Evolutionary conservation across 2,797 vertebrate genomes (phyloP), one percentile per base, ranked within the genome.

Genomic region (Ptychadena robeensis): DNA sequence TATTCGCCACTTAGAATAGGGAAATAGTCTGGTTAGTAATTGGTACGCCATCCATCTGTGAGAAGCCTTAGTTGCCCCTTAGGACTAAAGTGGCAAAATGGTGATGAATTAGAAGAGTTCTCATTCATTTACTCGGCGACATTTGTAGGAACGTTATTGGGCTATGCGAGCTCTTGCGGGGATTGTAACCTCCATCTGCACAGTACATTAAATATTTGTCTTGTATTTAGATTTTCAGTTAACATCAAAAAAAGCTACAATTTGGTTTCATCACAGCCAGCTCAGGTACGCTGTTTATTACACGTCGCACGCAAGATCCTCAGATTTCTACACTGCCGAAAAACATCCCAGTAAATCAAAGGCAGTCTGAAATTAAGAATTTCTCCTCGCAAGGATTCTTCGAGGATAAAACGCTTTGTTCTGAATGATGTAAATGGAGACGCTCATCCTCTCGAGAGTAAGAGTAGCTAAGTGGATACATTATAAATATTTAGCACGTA

Each of bases 401-500:
- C 35, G 22, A 57, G 44, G 63, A 82, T 68, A 1, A 28, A 9
- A 22, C 9, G 10, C 61, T 67, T 68, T 68, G 25, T 38, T 74
- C n/a, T 3, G 34, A 82, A 82, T 74, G 63, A 74, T 75, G 59
- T 59, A 68, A 81, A 61, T 82, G 31, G 72, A 44, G 40, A 66
- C 35, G 40, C 12, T 63, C 68, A 22, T 22, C 64, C 66, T 70
- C 80, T 76, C 34, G 15, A 70, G 73, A 76, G 65, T 27, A 32
- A 34, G 34, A 70, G 73, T 44, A 70, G 67, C 27, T 61, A 76
- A 82, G 80, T 76, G 73, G 72, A 82, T 61, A 10, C 48, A 63
- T 82, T 76, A 82, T 82, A 70, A 76, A 82, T 82, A 82, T 76
- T 82, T 76, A 82, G 72, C 22, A 82, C 67, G 71, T 67, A 74